Percentiles rank a stretch among this genome's conserved stretches.
Evolutionary conservation across 2,797 vertebrate genomes (phyloP).

Genomic region (Acanthurus tractus): DNA sequence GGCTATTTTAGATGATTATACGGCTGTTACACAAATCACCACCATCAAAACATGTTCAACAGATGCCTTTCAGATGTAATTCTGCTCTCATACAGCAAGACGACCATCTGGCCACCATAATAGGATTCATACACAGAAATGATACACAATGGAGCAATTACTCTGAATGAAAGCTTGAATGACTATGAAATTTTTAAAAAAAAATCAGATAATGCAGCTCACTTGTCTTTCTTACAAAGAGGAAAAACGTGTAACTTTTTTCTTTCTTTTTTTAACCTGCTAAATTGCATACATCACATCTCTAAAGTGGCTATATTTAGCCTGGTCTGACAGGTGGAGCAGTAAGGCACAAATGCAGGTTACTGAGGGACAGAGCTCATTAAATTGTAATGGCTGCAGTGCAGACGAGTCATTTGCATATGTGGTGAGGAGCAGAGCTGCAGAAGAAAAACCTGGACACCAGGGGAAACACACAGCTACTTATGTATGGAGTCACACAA

Average conservation of each 20-base stretch:
- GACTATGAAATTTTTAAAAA: neutral
- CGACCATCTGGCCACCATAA: slow-evolving; percentile 8
- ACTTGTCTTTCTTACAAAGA: neutral
- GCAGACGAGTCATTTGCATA: slow-evolving; percentile 44
- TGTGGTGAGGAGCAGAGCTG: slow-evolving; percentile 7
- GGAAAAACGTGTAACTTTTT: slow-evolving; percentile 5
- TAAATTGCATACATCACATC: slow-evolving; percentile 1
- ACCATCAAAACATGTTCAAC: slow-evolving; percentile 4
- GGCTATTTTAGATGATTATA: neutral
- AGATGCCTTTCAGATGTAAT: slow-evolving; percentile 27
- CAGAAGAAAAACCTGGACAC: slow-evolving; percentile 31
- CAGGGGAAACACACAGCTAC: slow-evolving; percentile 6
- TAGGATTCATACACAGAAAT: slow-evolving; percentile 14
- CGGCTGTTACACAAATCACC: neutral
- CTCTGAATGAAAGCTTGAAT: slow-evolving; percentile 7
- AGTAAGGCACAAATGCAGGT: slow-evolving; percentile 20
- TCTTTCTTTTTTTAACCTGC: neutral
- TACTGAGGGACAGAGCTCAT: slow-evolving; percentile 37
- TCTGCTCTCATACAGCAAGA: slow-evolving; percentile 1
- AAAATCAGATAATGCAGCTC: neutral
- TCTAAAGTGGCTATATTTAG: slow-evolving; percentile 27
- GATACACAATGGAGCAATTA: slow-evolving; percentile 11
- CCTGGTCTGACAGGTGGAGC: slow-evolving; percentile 28
- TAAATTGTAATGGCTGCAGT: slow-evolving; percentile 41
- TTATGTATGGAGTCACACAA: neutral